Base-by-base conservation (phyloP, 2,113 vertebrate species). In the Amphiprion ocellaris region DNA sequence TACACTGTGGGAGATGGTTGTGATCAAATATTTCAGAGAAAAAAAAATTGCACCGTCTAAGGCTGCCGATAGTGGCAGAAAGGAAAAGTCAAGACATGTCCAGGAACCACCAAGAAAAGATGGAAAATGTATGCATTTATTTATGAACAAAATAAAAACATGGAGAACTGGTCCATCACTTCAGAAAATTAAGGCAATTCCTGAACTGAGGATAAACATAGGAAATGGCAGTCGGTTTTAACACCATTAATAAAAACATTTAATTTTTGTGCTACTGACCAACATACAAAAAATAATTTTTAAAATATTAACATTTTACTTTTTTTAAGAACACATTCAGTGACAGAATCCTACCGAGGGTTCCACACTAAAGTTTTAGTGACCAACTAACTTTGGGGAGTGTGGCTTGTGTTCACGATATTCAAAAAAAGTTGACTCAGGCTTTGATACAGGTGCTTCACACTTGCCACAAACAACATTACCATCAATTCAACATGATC, bases 181-280 rank as follows among this genome's bases (percentile, higher is more conserved):
- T 93, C 87, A 90, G 90, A 92, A 94, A 92, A 93, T 91, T 95
- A 95, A 95, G 93, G 93, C 93, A 92, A 92, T 93, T 95, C 82
- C 90, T 90, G 84, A 94, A 95, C 87, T 89, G 87, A 93, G 83
- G 81, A 89, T 77, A 82, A 93, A 92, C 80, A 88, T 64, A 89
- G 86, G 86, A 90, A 93, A 83, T 90, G 93, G 90, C 87, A 91
- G 91, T 93, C 26, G 79, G 65, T 85, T 92, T 85, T 74, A 79
- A 88, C 83, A 88, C 83, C 83, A 79, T 83, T 87, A 74, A 91
- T 90, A 93, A 90, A 92, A 94, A 92, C 81, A 83, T 82, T 84
- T 19, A 70, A 80, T 39, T 81, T 87, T 94, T 95, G 95, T 95
- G 95, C 94, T 95, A 95, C 90, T 92, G 90, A 92, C 91, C 89